Percentiles rank a stretch among this genome's conserved stretches.
phyloP scores from a whole-genome alignment of 92 coral and sea anemone species.

The Palythoa caribaeorum region DNA sequence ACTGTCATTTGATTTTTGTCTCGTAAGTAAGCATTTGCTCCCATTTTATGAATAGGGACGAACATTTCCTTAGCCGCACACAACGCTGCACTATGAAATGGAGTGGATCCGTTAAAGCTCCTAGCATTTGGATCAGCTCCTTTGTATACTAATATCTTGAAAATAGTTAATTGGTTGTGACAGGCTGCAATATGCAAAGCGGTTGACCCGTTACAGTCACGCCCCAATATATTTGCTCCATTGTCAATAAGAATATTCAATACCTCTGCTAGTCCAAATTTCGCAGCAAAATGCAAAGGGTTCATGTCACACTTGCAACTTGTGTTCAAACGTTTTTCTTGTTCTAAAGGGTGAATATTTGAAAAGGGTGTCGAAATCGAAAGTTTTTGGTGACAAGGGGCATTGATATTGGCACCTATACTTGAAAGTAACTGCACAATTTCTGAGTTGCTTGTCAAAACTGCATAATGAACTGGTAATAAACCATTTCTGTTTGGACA shows the following conservation, averaged over 20 bases:
- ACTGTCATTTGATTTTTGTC: constrained; percentile 16
- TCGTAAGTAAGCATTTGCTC: background rate
- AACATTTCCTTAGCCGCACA: constrained; percentile 34
- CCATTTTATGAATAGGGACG: background rate
- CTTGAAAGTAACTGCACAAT: background rate
- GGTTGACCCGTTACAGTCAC: constrained; percentile 42
- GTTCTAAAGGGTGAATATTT: background rate
- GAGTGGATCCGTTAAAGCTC: constrained; percentile 64
- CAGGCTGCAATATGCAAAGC: constrained; percentile 67
- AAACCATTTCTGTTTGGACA: constrained; percentile 10
- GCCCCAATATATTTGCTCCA: background rate
- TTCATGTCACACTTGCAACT: background rate
- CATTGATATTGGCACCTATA: background rate
- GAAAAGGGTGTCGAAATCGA: no score
- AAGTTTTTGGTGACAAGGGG: background rate
- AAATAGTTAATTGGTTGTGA: constrained; percentile 15
- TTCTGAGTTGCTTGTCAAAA: background rate
- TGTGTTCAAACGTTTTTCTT: background rate
- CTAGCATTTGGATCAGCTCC: constrained; percentile 50
- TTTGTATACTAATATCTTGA: constrained; percentile 15
- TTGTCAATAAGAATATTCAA: background rate
- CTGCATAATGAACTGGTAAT: constrained; percentile 33
- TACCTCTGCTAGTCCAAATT: background rate
- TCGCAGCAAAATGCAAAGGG: constrained; percentile 27
- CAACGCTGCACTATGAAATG: constrained; percentile 68